Conservation (phyloP, 2,797 vertebrate species). For the Falco naumanni region DNA sequence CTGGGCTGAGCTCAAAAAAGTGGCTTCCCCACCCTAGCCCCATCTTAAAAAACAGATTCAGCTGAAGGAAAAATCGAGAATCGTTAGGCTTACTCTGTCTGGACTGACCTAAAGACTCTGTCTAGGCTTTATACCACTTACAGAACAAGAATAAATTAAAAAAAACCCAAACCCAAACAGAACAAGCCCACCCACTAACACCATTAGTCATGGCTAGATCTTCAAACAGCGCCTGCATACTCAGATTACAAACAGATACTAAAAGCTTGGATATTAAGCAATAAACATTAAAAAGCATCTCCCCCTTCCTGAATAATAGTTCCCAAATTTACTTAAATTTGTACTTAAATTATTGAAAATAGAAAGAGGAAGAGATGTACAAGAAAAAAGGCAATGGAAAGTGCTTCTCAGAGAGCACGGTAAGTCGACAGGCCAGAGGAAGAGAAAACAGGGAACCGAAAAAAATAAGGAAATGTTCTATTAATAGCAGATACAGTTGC, state of each 20-base stretch:
- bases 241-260: background rate
- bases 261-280: background rate
- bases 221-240: background rate
- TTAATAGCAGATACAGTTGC: background rate
- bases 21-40: background rate
- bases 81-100: background rate
- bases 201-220: background rate
- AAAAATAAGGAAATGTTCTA: background rate
- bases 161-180: background rate
- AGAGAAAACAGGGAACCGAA: background rate
- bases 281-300: background rate
- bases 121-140: background rate
- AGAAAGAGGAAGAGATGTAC: slow-evolving; percentile 14
- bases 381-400: background rate
- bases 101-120: background rate
- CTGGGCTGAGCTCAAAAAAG: background rate
- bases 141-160: background rate
- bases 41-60: background rate
- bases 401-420: background rate
- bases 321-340: background rate
- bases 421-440: background rate
- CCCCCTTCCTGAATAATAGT: background rate
- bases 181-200: background rate
- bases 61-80: background rate
- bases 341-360: background rate